These are phyloP conservation scores for Erythrocercus mccallii DNA, from an alignment of 2,113 vertebrate species.

Conservation along the genomic window DNA sequence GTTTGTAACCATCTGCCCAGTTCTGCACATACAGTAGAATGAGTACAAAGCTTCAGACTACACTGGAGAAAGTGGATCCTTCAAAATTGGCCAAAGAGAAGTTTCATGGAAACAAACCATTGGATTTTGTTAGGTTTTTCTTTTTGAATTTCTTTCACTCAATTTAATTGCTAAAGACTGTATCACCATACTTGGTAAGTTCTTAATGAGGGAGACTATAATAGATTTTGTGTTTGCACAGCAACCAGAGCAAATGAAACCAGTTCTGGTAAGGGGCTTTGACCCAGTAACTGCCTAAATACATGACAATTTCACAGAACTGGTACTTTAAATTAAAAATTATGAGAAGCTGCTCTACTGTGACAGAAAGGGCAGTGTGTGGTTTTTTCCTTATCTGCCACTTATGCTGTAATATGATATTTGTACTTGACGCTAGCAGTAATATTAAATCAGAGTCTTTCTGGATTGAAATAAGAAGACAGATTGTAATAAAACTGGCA, in stretches of 20 bases:
- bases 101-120: neutral
- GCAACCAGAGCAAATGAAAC: neutral
- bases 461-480: conserved; percentile 46
- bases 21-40: neutral
- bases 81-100: neutral
- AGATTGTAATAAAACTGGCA: conserved; percentile 49
- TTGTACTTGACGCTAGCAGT: neutral
- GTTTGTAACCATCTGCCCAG: neutral
- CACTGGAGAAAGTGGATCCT: neutral
- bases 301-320: neutral
- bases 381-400: neutral
- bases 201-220: neutral
- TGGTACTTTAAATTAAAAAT: neutral
- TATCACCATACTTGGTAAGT: neutral
- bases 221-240: neutral
- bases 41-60: neutral
- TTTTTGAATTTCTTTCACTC: neutral
- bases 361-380: neutral
- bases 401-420: neutral
- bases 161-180: neutral
- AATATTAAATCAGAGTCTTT: neutral
- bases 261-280: neutral
- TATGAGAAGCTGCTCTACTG: neutral
- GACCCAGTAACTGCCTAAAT: neutral
- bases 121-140: neutral